Evolutionary conservation across 2,888 invertebrate species (phyloP).

Genomic region (Coenonympha glycerion): DNA sequence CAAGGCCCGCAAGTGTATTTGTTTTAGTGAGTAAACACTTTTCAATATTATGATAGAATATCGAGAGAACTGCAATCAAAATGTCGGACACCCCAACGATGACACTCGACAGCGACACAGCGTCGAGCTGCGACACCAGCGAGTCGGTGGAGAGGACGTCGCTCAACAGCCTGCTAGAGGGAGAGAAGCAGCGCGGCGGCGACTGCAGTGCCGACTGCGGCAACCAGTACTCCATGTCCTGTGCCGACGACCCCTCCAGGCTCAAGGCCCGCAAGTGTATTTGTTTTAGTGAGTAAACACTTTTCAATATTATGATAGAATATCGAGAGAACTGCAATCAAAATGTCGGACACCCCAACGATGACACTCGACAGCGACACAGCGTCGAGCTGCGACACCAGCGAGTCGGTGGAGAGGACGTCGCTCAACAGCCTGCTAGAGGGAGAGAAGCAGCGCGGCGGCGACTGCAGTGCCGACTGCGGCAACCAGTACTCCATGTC

Average conservation of each 20-base stretch:
- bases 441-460: constrained; percentile 22
- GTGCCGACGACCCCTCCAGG: constrained; percentile 2
- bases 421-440: constrained; percentile 43
- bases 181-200: constrained; percentile 20
- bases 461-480: constrained; percentile 8
- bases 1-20: constrained; percentile 15
- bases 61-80: too few relatives aligned
- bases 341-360: constrained; percentile 7
- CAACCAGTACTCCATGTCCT: constrained; percentile 15
- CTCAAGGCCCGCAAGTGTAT: constrained; percentile 14
- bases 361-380: constrained; percentile 4
- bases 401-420: constrained; percentile 30
- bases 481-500: constrained; percentile 13
- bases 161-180: constrained; percentile 39
- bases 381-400: constrained; percentile 4
- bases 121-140: constrained; percentile 7
- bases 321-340: too few relatives aligned
- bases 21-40: constrained; percentile 2
- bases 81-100: constrained; percentile 7
- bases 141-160: constrained; percentile 36
- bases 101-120: constrained; percentile 4
- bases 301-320: too few relatives aligned
- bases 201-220: constrained; percentile 7
- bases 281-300: constrained; percentile 3
- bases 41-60: too few relatives aligned